These are phyloP conservation scores for Dascillus cervinus DNA, from an alignment of 2,888 invertebrate genomes.

Conservation along the genomic window DNA sequence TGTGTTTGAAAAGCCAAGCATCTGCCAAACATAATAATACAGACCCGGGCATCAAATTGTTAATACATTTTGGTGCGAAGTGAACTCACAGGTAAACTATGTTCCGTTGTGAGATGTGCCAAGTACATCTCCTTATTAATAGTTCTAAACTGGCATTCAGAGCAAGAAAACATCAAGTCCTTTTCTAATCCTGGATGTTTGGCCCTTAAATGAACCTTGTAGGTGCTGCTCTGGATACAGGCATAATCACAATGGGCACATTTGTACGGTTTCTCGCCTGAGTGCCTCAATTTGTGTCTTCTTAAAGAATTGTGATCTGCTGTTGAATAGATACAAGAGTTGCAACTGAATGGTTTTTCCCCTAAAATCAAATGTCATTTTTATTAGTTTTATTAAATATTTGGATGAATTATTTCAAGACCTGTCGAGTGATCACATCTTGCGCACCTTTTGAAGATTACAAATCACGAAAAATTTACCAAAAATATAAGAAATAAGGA, in stretches of 20 bases:
- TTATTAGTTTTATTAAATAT: constrained; percentile 1
- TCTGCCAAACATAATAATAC: no score
- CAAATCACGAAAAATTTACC: no score
- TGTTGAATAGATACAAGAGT: constrained; percentile 62
- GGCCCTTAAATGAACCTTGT: constrained; percentile 68
- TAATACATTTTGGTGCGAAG: no score
- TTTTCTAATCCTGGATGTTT: constrained; percentile 67
- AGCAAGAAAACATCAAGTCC: constrained; percentile 54
- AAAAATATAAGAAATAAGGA: no score
- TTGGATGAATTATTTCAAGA: constrained; percentile 12
- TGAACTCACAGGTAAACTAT: no score
- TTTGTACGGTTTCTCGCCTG: constrained; percentile 66
- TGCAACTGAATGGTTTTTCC: constrained; percentile 72
- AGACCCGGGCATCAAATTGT: no score
- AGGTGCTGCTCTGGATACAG: constrained; percentile 72
- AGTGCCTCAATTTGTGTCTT: constrained; percentile 70
- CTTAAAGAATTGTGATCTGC: constrained; percentile 76
- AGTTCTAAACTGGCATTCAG: constrained; percentile 54
- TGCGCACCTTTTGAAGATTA: no score
- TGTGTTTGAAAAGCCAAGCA: no score
- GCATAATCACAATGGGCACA: constrained; percentile 74
- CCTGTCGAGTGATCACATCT: no score
- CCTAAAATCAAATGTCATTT: constrained; percentile 46
- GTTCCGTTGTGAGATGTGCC: constrained; percentile 46
- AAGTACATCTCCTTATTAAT: constrained; percentile 57